Evolutionary conservation across 1,140 invertebrate genomes (phyloP).

Genomic region (Apis laboriosa): DNA sequence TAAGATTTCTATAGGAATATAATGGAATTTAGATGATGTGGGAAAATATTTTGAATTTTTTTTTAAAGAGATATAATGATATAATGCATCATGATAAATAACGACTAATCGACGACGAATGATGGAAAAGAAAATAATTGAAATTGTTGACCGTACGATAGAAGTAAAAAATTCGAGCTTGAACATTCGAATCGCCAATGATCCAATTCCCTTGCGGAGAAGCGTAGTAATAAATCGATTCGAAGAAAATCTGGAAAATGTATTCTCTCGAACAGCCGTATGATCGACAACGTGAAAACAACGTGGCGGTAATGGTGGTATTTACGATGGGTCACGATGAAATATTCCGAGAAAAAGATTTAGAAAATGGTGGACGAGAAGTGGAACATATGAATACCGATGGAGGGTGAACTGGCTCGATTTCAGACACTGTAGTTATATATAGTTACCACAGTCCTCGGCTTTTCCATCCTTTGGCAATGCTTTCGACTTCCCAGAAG

Average conservation of each 20-base stretch:
- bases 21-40: no score
- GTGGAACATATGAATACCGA: constrained; percentile 30
- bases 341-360: not conserved
- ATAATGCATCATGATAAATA: no score
- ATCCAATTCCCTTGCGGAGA: not conserved
- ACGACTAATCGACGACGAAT: no score
- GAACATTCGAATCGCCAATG: not conserved
- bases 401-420: constrained; percentile 42
- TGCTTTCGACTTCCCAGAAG: constrained; percentile 51
- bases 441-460: not conserved
- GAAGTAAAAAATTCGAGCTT: not conserved
- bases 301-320: not conserved
- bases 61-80: no score
- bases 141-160: no score
- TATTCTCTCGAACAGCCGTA: not conserved
- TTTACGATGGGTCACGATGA: not conserved
- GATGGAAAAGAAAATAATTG: no score
- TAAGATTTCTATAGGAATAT: not conserved
- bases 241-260: not conserved
- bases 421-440: constrained; percentile 61
- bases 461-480: constrained; percentile 48
- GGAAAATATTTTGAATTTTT: no score
- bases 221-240: not conserved
- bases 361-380: no score
- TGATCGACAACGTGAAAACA: not conserved